Percentiles rank a stretch among this genome's conserved stretches.
Evolutionary conservation across 2,797 vertebrate genomes (phyloP).

Genomic region (Pantherophis alleghaniensis): DNA sequence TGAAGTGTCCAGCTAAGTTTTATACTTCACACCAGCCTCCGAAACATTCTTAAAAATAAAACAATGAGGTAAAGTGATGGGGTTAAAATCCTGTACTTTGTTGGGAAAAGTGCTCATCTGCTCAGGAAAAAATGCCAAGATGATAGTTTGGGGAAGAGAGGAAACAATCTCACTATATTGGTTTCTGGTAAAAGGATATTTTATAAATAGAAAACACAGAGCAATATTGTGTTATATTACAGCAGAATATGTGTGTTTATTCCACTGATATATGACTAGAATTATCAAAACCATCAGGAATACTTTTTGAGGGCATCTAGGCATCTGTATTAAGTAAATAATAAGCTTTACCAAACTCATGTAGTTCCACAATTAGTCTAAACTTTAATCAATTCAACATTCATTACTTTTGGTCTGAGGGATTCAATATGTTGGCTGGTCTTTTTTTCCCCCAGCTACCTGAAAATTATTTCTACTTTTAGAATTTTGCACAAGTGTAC

Average conservation of each 20-base stretch:
- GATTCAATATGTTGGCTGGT: not conserved
- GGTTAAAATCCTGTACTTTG: not conserved
- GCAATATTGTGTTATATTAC: not conserved
- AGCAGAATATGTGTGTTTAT: not conserved
- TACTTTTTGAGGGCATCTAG: not conserved
- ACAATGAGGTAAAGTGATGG: not conserved
- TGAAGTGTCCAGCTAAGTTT: not conserved
- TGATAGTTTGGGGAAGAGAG: not conserved
- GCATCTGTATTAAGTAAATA: not conserved
- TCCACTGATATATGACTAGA: not conserved
- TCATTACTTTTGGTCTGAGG: not conserved
- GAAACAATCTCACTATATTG: not conserved
- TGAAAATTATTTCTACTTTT: not conserved
- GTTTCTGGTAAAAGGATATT: not conserved
- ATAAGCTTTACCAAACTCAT: not conserved
- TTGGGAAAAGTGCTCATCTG: not conserved
- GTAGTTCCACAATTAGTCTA: not conserved
- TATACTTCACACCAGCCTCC: not conserved
- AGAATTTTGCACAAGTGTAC: not conserved
- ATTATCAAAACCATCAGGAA: no score
- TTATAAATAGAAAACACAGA: not conserved
- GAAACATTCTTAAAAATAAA: not conserved
- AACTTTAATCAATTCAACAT: not conserved
- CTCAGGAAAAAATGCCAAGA: not conserved
- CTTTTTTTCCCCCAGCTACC: not conserved